Percentiles rank a stretch among this genome's conserved stretches.
phyloP scores from a whole-genome alignment of 1,140 invertebrate species.

The Bilobella aurantiaca region DNA sequence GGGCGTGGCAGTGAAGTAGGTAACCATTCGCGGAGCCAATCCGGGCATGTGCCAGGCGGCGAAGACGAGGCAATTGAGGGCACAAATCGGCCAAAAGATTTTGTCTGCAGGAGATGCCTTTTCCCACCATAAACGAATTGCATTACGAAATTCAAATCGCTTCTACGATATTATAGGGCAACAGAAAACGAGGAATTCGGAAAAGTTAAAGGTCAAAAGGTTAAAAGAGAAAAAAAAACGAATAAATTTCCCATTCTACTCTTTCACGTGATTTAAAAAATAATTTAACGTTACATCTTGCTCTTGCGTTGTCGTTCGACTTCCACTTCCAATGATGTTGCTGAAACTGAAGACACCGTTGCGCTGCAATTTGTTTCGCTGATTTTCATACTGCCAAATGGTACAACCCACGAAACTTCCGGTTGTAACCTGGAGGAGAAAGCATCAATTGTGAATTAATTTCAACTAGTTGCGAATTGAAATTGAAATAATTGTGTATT shows the following conservation, averaged over 20 bases:
- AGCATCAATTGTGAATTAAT: too few species aligned
- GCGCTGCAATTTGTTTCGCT: conserved; percentile 36
- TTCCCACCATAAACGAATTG: conserved; percentile 57
- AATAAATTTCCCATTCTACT: background rate
- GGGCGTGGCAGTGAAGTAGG: conserved; percentile 76
- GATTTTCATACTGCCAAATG: conserved; percentile 76
- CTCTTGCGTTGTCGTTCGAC: too few species aligned
- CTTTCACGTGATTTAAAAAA: too few species aligned
- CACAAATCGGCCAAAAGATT: conserved; percentile 67
- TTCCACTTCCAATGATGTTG: too few species aligned
- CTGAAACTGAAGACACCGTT: background rate
- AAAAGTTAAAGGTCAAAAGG: too few species aligned
- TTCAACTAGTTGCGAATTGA: too few species aligned
- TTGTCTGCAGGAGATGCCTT: conserved; percentile 60
- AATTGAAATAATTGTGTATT: background rate
- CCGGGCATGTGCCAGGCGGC: conserved; percentile 65
- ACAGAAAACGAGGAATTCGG: conserved; percentile 27
- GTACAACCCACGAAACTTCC: conserved; percentile 60
- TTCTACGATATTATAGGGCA: background rate
- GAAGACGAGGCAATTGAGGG: conserved; percentile 69
- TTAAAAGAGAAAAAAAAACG: too few species aligned
- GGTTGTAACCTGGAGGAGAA: conserved; percentile 57
- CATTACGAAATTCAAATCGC: conserved; percentile 15
- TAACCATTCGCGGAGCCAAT: conserved; percentile 63
- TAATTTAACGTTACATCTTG: too few species aligned